Evolutionary conservation across 2,888 invertebrate species (phyloP).

Genomic region (Trachelus iudaicus): DNA sequence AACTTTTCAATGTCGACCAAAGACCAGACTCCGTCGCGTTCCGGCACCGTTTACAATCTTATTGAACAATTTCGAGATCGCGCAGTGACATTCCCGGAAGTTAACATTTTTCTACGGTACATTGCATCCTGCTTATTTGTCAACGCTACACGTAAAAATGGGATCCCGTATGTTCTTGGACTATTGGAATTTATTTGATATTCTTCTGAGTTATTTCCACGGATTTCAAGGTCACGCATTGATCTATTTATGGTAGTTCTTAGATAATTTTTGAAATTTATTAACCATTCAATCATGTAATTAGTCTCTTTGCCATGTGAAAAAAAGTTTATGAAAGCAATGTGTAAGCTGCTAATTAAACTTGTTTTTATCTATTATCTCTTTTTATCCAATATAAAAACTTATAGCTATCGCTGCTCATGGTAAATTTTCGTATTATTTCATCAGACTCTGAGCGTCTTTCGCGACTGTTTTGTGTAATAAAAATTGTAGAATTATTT

Average conservation of each 20-base stretch:
- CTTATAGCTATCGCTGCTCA: not conserved
- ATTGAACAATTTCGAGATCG: not conserved
- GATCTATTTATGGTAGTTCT: not conserved
- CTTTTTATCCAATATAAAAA: constrained; percentile 21
- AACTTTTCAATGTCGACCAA: not conserved
- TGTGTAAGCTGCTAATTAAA: constrained; percentile 44
- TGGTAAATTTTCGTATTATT: not conserved
- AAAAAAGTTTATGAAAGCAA: not conserved
- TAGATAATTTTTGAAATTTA: too few species aligned
- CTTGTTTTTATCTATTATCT: constrained; percentile 39
- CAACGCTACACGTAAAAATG: not conserved
- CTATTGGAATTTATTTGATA: not conserved
- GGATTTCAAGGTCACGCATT: not conserved
- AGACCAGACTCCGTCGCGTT: not conserved
- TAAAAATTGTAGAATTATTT: not conserved
- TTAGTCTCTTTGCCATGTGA: too few species aligned
- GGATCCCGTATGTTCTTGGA: not conserved
- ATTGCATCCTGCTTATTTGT: not conserved
- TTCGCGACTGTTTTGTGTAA: not conserved
- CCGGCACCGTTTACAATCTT: not conserved
- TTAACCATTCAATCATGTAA: too few species aligned
- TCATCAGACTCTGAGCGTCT: not conserved
- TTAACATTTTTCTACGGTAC: not conserved
- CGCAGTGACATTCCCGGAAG: not conserved
- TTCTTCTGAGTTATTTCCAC: not conserved